Conservation (phyloP, 2,113 vertebrate genomes). For the Sigmodon hispidus region DNA sequence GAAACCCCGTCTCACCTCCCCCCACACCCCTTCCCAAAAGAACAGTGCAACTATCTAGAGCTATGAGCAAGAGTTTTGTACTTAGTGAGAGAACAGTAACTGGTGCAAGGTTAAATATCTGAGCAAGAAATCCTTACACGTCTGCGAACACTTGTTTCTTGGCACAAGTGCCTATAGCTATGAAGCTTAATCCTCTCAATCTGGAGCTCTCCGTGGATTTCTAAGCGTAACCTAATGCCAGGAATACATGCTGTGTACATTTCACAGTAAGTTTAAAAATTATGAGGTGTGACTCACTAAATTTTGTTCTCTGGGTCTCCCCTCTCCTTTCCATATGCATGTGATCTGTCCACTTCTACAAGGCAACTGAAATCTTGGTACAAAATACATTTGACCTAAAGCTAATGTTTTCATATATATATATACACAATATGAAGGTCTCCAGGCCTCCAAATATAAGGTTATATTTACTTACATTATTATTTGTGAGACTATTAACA, state of each 20-base stretch:
- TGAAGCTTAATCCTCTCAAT: background rate
- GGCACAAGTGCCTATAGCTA: background rate
- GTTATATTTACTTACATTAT: background rate
- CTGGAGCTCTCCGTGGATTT: background rate
- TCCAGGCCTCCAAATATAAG: background rate
- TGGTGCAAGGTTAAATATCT: background rate
- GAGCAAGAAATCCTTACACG: background rate
- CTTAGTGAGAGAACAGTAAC: background rate
- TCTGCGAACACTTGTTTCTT: background rate
- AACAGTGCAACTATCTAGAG: background rate
- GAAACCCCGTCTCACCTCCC: too few relatives aligned
- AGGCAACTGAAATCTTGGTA: background rate
- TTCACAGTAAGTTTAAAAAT: background rate
- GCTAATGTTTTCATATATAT: background rate
- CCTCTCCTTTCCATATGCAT: background rate
- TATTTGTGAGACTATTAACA: background rate
- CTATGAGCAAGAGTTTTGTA: background rate
- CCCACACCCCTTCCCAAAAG: too few relatives aligned
- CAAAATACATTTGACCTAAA: background rate
- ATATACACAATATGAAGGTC: background rate
- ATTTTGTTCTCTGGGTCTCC: background rate
- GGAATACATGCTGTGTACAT: background rate
- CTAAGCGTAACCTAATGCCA: background rate
- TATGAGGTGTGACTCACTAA: background rate
- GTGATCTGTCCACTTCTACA: background rate